These are phyloP conservation scores for Pelodytes ibericus DNA, from an alignment of 2,797 vertebrate genomes.

Conservation along the genomic window DNA sequence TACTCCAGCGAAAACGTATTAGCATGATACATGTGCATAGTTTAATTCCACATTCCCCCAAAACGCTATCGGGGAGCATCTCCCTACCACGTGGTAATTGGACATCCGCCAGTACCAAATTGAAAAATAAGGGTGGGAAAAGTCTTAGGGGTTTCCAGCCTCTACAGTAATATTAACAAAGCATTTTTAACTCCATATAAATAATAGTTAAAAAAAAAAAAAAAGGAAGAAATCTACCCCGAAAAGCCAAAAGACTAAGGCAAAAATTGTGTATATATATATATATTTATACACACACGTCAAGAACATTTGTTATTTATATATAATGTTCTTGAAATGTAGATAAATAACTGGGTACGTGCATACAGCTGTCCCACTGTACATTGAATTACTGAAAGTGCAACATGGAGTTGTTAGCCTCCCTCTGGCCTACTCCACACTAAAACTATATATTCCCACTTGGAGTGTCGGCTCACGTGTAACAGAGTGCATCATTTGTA, in stretches of 20 bases:
- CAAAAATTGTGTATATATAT: too few relatives aligned
- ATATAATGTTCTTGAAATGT: conserved; percentile 10
- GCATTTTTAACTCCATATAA: too few relatives aligned
- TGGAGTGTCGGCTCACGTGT: background rate
- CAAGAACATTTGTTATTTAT: background rate
- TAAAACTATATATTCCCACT: background rate
- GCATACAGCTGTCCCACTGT: conserved; percentile 24
- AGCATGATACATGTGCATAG: too few relatives aligned
- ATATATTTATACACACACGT: background rate
- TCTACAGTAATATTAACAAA: too few relatives aligned
- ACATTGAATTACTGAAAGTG: conserved; percentile 24
- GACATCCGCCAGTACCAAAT: too few relatives aligned
- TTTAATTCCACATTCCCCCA: too few relatives aligned
- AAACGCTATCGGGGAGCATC: too few relatives aligned
- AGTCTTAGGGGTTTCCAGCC: too few relatives aligned
- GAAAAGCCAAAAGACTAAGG: background rate
- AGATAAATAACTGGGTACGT: conserved; percentile 9
- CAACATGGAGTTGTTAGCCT: conserved; percentile 1
- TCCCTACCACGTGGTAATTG: too few relatives aligned
- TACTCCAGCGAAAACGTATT: too few relatives aligned
- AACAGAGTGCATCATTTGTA: conserved; percentile 11
- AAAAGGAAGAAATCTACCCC: background rate
- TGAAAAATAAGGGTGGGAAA: too few relatives aligned
- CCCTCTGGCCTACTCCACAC: background rate
- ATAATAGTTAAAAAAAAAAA: background rate